A percentile compares a stretch with the other conserved stretches of the same genome.
Conservation (phyloP, 2,113 vertebrate species). For the Mystacornis crossleyi region DNA sequence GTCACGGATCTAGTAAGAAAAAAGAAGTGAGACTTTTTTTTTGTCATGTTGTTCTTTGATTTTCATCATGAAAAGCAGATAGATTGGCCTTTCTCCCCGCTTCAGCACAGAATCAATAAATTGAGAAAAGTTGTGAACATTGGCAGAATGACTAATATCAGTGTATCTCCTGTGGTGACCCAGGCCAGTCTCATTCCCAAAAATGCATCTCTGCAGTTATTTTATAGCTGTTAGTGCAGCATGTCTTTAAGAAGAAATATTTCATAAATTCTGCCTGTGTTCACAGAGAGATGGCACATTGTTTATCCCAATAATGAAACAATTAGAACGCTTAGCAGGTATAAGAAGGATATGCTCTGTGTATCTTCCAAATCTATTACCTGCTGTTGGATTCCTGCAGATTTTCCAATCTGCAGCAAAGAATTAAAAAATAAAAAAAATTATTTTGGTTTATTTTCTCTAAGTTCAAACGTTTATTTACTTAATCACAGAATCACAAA, state of each 20-base stretch:
- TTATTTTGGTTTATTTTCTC: background rate
- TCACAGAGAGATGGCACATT: background rate
- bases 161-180: background rate
- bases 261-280: background rate
- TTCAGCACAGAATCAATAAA: slow-evolving; percentile 53
- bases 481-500: background rate
- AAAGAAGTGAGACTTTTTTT: background rate
- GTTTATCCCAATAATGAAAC: slow-evolving; percentile 11
- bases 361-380: background rate
- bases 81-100: background rate
- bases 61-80: slow-evolving; percentile 38
- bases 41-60: slow-evolving; percentile 40
- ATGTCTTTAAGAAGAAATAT: background rate
- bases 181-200: background rate
- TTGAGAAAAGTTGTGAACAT: slow-evolving; percentile 46
- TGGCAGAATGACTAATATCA: slow-evolving; percentile 23
- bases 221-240: background rate
- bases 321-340: background rate
- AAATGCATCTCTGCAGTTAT: background rate
- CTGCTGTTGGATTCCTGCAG: background rate
- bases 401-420: background rate
- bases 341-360: background rate
- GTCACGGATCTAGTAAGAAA: background rate
- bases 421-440: background rate
- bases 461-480: background rate